These are phyloP conservation scores for Galemys pyrenaicus DNA, from an alignment of 2,113 vertebrate genomes.

Conservation along the genomic window DNA sequence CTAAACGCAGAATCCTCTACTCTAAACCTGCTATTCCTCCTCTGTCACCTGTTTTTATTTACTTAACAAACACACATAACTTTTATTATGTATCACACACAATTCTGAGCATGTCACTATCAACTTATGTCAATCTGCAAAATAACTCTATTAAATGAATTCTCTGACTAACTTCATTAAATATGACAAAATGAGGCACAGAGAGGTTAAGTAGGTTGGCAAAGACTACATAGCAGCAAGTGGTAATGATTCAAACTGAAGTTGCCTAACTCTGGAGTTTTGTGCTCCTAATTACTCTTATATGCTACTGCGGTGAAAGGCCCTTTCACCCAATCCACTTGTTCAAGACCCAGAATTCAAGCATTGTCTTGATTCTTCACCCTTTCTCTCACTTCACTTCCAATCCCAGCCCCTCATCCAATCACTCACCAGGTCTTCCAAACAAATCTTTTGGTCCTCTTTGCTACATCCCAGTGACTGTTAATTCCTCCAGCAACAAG, in stretches of 20 bases:
- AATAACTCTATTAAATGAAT: neutral
- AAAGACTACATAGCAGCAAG: neutral
- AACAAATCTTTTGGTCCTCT: conserved; percentile 3
- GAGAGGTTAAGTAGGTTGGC: neutral
- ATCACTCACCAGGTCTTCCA: neutral
- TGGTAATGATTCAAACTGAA: neutral
- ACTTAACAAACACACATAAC: neutral
- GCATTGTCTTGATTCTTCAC: neutral
- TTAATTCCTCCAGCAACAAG: neutral
- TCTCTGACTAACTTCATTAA: neutral
- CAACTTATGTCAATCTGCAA: neutral
- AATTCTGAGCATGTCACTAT: neutral
- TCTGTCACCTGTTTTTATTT: neutral
- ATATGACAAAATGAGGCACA: neutral
- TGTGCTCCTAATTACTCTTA: neutral
- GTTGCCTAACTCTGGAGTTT: neutral
- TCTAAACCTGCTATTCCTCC: neutral
- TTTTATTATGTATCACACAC: neutral
- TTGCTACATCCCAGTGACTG: neutral
- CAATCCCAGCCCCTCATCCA: neutral
- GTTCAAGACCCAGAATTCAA: neutral
- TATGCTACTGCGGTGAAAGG: neutral
- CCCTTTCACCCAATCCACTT: neutral
- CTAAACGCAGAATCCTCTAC: neutral
- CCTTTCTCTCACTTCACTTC: neutral